Base-by-base conservation (phyloP, 2,797 vertebrate genomes). In the Anguilla obscura region DNA sequence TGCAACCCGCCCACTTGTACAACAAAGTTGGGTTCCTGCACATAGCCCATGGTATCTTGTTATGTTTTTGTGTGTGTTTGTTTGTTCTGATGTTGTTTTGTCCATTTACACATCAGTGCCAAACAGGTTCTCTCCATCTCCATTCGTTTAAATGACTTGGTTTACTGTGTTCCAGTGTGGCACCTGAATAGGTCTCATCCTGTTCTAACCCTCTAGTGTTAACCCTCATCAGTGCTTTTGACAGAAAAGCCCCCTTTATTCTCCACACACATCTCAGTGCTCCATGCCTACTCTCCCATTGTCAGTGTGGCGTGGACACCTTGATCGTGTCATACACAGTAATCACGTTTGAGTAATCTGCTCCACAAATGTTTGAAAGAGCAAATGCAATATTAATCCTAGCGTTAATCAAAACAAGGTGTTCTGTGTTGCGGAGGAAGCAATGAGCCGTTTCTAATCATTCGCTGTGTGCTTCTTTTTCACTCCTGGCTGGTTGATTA, bases 301-400 rank as follows among this genome's bases (percentile, higher is more conserved):
- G 18, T 80, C 76, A 24, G n/a, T 74, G 3, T 45, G 5, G 6
- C 6, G 1, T 33, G 33, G 33, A 18, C 74, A 10, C 33, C 33
- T 36, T 33, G 16, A 12, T 40, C 2, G 33, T 48, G 40, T 40
- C 24, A 48, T 80, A 33, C 69, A 74, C 69, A 74, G 30, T 12
- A 80, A 80, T 80, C 76, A 80, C 3, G 18, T 21, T 21, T 80
- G 76, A 80, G 76, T 48, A 24, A 48, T 48, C 40, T 24, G 76
- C 76, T 80, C 33, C 76, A 80, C 16, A 6, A 24, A 80, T 80
- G 76, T 80, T 80, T 24, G 76, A 80, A 80, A 80, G 76, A 33
- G 16, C 76, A 80, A 10, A n/a, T 12, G n/a, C 33, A 45, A 48
- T 80, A 80, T 80, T 48, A 80, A 80, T 80, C 16, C 76, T 21